These are phyloP conservation scores for Pseudomugil tenellus DNA, from an alignment of 2,797 vertebrate genomes.

Conservation along the genomic window DNA sequence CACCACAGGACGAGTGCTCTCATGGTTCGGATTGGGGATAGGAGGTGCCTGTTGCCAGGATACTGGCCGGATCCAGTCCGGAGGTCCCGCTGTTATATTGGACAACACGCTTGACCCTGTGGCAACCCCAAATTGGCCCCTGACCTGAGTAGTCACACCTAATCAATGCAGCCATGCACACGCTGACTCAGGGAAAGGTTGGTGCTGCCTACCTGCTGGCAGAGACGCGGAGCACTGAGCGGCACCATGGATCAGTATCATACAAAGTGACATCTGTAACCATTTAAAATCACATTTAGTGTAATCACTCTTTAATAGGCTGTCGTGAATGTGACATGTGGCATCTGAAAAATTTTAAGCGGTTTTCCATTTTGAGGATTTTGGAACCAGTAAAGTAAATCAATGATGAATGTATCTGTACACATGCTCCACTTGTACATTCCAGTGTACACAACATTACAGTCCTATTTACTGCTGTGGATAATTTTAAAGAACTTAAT, in stretches of 20 bases:
- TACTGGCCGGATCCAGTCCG: conserved; percentile 71
- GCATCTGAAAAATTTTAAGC: conserved; percentile 73
- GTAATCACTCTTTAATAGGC: conserved; percentile 59
- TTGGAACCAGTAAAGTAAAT: conserved; percentile 24
- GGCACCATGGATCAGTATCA: conserved; percentile 65
- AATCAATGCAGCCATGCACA: conserved; percentile 82
- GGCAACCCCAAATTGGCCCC: conserved; percentile 74
- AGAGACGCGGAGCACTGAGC: conserved; percentile 30
- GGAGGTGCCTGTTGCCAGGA: conserved; percentile 73
- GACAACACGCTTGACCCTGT: conserved; percentile 83
- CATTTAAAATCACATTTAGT: conserved; percentile 64
- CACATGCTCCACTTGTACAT: too few relatives aligned
- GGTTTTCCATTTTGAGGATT: conserved; percentile 38
- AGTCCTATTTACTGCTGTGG: background rate
- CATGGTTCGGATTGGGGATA: conserved; percentile 51
- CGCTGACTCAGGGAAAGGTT: conserved; percentile 54
- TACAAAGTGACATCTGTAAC: conserved; percentile 74
- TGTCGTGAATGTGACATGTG: conserved; percentile 66
- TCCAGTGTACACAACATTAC: background rate
- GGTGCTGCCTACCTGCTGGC: conserved; percentile 73
- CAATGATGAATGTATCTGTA: background rate
- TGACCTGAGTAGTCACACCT: conserved; percentile 83
- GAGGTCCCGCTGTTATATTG: conserved; percentile 85
- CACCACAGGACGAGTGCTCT: conserved; percentile 66
- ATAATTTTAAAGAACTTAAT: too few relatives aligned